These are phyloP conservation scores for Eciton burchellii DNA, from an alignment of 1,140 invertebrate species.

Conservation along the genomic window DNA sequence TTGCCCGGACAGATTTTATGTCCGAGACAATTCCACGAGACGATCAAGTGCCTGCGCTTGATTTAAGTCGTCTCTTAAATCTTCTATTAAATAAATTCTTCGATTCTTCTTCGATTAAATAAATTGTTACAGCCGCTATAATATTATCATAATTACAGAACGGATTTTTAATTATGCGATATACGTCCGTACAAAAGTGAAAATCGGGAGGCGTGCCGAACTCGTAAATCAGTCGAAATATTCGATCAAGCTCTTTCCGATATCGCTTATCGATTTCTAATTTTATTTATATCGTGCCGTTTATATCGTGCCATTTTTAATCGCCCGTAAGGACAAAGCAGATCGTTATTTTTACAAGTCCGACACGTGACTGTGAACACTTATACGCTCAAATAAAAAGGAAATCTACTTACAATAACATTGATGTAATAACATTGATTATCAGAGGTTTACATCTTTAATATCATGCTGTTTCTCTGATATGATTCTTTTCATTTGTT, in stretches of 20 bases:
- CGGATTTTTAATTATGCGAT: conserved; percentile 73
- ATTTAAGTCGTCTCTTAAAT: conserved; percentile 51
- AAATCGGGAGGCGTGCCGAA: conserved; percentile 71
- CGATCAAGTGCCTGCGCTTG: background rate
- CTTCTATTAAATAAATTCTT: conserved; percentile 55
- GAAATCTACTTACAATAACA: background rate
- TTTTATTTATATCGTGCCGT: too few species aligned
- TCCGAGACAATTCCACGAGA: background rate
- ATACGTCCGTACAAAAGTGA: conserved; percentile 62
- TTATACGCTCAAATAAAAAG: background rate
- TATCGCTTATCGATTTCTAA: conserved; percentile 24
- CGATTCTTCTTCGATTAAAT: too few species aligned
- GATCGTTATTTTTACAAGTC: background rate
- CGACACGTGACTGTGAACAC: background rate
- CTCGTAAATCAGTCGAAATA: conserved; percentile 70
- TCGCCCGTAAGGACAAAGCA: background rate
- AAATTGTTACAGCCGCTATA: conserved; percentile 34
- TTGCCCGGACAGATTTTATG: background rate
- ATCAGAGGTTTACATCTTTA: too few species aligned
- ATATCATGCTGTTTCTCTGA: too few species aligned
- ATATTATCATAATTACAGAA: conserved; percentile 71
- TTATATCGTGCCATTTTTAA: background rate
- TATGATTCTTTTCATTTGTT: too few species aligned
- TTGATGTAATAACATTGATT: background rate
- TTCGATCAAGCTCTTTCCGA: conserved; percentile 28